Evolutionary conservation across 2,113 vertebrate genomes (phyloP).

Genomic region (Axis porcinus): DNA sequence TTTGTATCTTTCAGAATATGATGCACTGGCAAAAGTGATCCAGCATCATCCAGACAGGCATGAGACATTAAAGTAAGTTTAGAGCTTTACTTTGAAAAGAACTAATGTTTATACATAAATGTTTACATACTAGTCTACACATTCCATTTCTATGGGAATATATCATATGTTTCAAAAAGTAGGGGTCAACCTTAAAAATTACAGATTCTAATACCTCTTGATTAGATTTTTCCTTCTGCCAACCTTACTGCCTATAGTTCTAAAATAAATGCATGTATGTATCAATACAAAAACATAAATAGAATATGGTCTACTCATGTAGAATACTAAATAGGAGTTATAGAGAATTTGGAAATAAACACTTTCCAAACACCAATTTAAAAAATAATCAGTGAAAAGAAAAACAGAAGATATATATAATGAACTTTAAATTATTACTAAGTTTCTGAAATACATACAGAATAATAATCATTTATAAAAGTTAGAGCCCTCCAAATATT

Average conservation of each 20-base stretch:
- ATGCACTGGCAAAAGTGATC: slow-evolving; percentile 97
- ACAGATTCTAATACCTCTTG: neutral
- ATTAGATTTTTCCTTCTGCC: neutral
- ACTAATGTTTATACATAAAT: neutral
- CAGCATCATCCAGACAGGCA: slow-evolving; percentile 97
- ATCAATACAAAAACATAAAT: neutral
- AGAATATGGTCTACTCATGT: neutral
- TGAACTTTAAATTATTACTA: slow-evolving; percentile 2
- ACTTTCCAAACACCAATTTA: neutral
- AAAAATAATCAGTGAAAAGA: neutral
- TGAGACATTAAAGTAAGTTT: slow-evolving; percentile 94
- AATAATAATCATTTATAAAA: slow-evolving; percentile 9
- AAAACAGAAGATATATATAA: neutral
- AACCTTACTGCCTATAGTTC: neutral
- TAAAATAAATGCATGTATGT: neutral
- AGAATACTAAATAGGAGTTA: neutral
- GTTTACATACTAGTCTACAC: neutral
- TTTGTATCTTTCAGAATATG: slow-evolving; percentile 89
- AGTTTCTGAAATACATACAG: neutral
- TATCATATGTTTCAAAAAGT: neutral
- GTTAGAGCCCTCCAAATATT: neutral
- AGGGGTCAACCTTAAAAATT: neutral
- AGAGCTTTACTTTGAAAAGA: neutral
- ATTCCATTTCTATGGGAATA: neutral
- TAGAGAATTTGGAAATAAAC: neutral